Percentiles rank a stretch among this genome's conserved stretches.
These are phyloP conservation scores for Aradophagus sp. DNA, from an alignment of 1,140 invertebrate species.

Conservation along the genomic window DNA sequence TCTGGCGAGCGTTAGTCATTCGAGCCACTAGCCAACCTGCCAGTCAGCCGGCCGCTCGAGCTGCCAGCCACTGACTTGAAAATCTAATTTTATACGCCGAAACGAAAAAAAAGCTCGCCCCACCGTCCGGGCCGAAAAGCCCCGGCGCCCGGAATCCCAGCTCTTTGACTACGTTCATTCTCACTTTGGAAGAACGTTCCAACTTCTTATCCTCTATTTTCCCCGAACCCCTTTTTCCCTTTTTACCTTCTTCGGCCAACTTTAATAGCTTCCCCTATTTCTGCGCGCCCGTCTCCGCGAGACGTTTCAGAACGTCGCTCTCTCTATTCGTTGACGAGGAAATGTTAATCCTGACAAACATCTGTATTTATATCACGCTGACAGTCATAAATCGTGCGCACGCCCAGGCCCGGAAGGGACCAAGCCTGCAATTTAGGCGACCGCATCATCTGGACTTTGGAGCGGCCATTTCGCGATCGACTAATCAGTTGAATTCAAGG, in stretches of 20 bases:
- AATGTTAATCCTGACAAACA: slow-evolving; percentile 18
- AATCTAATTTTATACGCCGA: slow-evolving; percentile 67
- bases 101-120: slow-evolving; percentile 58
- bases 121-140: slow-evolving; percentile 29
- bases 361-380: slow-evolving; percentile 24
- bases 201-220: slow-evolving; percentile 20
- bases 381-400: slow-evolving; percentile 19
- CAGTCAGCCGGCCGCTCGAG: slow-evolving; percentile 43
- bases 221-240: slow-evolving; percentile 4
- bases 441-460: no score
- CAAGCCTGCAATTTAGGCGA: slow-evolving; percentile 3
- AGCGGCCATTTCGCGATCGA: no score
- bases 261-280: slow-evolving; percentile 40
- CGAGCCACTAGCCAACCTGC: slow-evolving; percentile 48
- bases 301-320: slow-evolving; percentile 16
- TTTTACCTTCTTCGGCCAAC: slow-evolving; percentile 20
- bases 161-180: slow-evolving; percentile 42
- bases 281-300: slow-evolving; percentile 1
- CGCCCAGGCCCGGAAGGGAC: background rate
- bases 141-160: slow-evolving; percentile 22
- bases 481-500: no score
- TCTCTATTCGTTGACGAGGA: slow-evolving; percentile 1
- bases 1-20: slow-evolving; percentile 68
- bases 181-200: slow-evolving; percentile 26
- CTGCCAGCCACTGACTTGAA: slow-evolving; percentile 58